Base-by-base conservation (phyloP, 1,140 invertebrate species). In the Drosophila quadrilineata region DNA sequence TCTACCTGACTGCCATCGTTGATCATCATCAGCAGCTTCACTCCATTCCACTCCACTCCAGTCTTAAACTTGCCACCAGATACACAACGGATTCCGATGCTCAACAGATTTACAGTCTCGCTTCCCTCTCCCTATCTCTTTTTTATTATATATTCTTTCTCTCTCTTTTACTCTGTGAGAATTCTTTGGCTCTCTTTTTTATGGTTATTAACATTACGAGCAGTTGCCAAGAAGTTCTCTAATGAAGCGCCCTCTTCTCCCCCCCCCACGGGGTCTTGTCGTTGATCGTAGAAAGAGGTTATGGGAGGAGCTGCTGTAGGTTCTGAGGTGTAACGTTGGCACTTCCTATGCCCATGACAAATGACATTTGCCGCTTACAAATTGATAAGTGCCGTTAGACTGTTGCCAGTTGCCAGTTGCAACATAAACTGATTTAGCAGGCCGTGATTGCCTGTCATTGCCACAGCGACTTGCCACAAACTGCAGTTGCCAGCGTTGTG, bases 311-410 rank as follows among this genome's bases (percentile, higher is more conserved):
- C 19, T 36, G 26, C n/a, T n/a, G n/a, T n/a, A n/a, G n/a, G n/a
- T n/a, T n/a, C n/a, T n/a, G n/a, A n/a, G n/a, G n/a, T n/a, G n/a
- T n/a, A n/a, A n/a, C n/a, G n/a, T n/a, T n/a, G n/a, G 9, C 28
- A 66, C 58, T 62, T 62, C 58, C 58, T n/a, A 45, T 26, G 75
- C 24, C 67, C 52, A 59, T 75, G 76, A 76, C 68, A 82, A 75
- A 80, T 80, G 76, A 60, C 77, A 54, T 65, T 69, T 80, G 66
- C 65, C n/a, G 57, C 63, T 62, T 71, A 76, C 63, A 75, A 80
- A 80, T 80, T 80, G 72, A 80, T 80, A 84, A 76, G 77, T 84
- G 70, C 76, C 76, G 77, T 80, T 77, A 75, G 68, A 36, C 64
- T 24, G 48, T 33, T 57, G 50, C 28, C 19, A 43, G 16, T 45